Evolutionary conservation across 1,140 invertebrate species (phyloP), one percentile per base, ranked within the genome.

Genomic region (Metopolophium dirhodum): DNA sequence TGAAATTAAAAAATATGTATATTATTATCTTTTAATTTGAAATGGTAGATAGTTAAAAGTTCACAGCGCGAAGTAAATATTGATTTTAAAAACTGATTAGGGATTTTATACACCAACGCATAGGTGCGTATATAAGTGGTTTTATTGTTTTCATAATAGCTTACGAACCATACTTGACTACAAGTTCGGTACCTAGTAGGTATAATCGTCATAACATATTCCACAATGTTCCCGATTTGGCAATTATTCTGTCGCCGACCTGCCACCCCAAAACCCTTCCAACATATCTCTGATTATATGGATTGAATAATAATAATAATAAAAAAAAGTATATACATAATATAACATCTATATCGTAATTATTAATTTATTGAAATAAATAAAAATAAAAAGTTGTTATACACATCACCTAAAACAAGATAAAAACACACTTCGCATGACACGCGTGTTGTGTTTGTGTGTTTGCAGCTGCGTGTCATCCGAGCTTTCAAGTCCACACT

Each of bases 401-500:
- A 92, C 61, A 51, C 90, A 90, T 90, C 89, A 68, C 90, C 68
- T 85, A 83, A 93, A 93, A 85, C 82, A 37, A 93, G 82, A 85
- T 37, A 93, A 93, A 54, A 85, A 93, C 91, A 93, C 91, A 93
- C 91, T 93, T 93, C 91, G 91, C 91, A 93, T 93, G 91, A 93
- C 91, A 93, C 91, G 91, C 91, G 91, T 93, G 90, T 94, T 90
- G 77, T 86, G 86, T 68, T 94, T 82, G 92, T 94, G 94, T 94
- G 93, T 96, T 97, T 98, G 96, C 98, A 99, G 99, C 98, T 99
- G 96, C 98, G 99, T 96, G 99, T 99, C 96, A 99, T 99, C 96
- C 98, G 99, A 96, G 99, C 99, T 95, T 99, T 99, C 98, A 99
- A 99, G 96, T 99, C 98, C 95, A 99, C 98, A 95, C 96, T 99